These are phyloP conservation scores for Parazoanthus swiftii DNA, from an alignment of 92 coral and sea anemone species.

Conservation along the genomic window DNA sequence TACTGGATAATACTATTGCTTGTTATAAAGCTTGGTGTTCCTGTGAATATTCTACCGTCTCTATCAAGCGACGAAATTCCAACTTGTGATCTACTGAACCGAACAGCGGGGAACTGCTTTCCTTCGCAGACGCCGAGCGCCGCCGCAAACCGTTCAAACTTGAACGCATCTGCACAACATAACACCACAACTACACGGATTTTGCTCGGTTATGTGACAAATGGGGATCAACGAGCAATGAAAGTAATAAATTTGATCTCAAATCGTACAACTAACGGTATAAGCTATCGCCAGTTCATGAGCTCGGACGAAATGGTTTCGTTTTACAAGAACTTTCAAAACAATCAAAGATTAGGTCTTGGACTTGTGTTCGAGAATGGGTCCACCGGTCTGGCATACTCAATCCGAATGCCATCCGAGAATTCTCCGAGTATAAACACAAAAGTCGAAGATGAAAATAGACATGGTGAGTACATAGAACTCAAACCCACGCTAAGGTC, in stretches of 20 bases:
- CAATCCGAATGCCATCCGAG: constrained; percentile 52
- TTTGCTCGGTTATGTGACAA: constrained; percentile 55
- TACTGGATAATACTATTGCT: constrained; percentile 71
- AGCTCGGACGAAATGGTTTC: constrained; percentile 61
- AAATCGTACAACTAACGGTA: constrained; percentile 33
- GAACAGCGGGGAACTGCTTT: constrained; percentile 34
- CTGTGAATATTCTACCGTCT: constrained; percentile 47
- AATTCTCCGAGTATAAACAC: constrained; percentile 50
- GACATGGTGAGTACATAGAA: constrained; percentile 46
- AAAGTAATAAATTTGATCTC: constrained; percentile 47
- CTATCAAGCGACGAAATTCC: constrained; percentile 64
- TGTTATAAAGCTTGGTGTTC: constrained; percentile 44
- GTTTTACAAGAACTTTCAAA: constrained; percentile 53
- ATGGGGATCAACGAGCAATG: constrained; percentile 46
- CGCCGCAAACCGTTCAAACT: background rate
- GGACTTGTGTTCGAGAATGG: constrained; percentile 69
- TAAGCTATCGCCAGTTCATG: constrained; percentile 54
- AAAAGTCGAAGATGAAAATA: constrained; percentile 39
- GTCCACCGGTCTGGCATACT: constrained; percentile 57
- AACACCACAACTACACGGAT: constrained; percentile 15
- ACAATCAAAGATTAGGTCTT: constrained; percentile 42
- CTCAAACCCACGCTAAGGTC: too few species aligned
- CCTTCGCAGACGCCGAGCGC: constrained; percentile 4
- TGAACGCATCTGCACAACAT: background rate
- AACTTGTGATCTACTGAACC: constrained; percentile 31